Conservation (phyloP, 2,113 vertebrate genomes). For the Nesoenas mayeri region DNA sequence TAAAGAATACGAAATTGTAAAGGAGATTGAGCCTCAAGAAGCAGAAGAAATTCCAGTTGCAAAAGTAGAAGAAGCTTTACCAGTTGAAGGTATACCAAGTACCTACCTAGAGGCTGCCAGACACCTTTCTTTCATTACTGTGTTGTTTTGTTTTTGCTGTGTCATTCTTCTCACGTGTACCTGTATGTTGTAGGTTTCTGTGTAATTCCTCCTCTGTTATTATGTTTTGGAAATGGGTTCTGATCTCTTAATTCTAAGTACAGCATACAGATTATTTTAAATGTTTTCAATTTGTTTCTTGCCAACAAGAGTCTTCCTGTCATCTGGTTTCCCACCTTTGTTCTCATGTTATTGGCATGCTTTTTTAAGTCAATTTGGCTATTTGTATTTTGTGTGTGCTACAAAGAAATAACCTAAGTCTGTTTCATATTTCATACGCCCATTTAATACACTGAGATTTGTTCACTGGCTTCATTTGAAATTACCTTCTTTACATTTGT, state of each 20-base stretch:
- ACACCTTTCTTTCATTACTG: background rate
- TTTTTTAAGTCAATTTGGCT: background rate
- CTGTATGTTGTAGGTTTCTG: background rate
- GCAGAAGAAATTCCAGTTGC: constrained; percentile 59
- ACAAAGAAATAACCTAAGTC: background rate
- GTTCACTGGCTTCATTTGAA: background rate
- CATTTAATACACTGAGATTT: constrained; percentile 1
- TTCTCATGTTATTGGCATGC: background rate
- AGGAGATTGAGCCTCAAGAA: constrained; percentile 65
- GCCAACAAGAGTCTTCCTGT: background rate
- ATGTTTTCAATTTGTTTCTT: background rate
- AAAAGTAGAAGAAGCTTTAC: constrained; percentile 66
- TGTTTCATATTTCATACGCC: background rate
- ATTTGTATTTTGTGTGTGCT: background rate
- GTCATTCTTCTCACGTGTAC: background rate
- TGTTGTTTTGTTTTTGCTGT: background rate
- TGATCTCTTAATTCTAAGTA: background rate
- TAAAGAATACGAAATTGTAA: constrained; percentile 76
- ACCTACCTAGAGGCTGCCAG: background rate
- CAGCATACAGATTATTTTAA: background rate
- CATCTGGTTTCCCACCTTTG: background rate
- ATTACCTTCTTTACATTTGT: background rate
- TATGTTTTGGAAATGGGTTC: background rate
- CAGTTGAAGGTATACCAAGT: constrained; percentile 69
- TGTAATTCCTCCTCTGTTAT: background rate